These are phyloP conservation scores for Mirounga angustirostris DNA, from an alignment of 2,113 vertebrate species.

Conservation along the genomic window DNA sequence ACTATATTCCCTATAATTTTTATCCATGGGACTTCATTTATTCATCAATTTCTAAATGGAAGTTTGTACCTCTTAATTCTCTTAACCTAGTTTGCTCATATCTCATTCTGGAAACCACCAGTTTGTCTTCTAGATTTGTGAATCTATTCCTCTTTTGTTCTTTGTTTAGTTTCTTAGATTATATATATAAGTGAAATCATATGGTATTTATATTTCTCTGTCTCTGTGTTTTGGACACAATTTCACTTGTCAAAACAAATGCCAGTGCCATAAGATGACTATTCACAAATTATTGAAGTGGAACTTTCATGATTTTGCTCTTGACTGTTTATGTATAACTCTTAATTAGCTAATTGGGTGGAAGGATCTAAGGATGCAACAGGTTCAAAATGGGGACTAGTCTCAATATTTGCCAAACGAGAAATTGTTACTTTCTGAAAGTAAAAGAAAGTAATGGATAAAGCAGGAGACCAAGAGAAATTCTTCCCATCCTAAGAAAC, in stretches of 20 bases:
- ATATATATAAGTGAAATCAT: neutral
- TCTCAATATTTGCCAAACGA: neutral
- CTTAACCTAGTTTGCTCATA: neutral
- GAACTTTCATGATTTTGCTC: neutral
- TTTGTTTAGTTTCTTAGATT: neutral
- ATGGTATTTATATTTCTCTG: neutral
- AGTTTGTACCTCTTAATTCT: neutral
- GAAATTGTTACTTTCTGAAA: slow-evolving; percentile 43
- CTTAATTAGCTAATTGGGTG: neutral
- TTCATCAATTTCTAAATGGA: neutral
- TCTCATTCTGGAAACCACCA: neutral
- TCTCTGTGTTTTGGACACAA: neutral
- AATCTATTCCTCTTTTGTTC: neutral
- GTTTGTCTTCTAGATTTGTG: neutral
- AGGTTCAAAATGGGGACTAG: neutral
- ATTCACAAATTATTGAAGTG: slow-evolving; percentile 6
- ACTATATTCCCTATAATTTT: neutral
- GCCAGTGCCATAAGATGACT: neutral
- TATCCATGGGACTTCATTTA: neutral
- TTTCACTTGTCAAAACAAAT: neutral
- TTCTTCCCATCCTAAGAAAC: slow-evolving; percentile 32
- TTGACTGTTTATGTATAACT: neutral
- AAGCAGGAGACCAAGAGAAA: neutral
- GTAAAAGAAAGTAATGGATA: slow-evolving; percentile 52
- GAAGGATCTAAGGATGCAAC: neutral